Evolutionary conservation across 2,888 invertebrate species (phyloP), one percentile per base, ranked within the genome.

Genomic region (Dichetophora obliterata): DNA sequence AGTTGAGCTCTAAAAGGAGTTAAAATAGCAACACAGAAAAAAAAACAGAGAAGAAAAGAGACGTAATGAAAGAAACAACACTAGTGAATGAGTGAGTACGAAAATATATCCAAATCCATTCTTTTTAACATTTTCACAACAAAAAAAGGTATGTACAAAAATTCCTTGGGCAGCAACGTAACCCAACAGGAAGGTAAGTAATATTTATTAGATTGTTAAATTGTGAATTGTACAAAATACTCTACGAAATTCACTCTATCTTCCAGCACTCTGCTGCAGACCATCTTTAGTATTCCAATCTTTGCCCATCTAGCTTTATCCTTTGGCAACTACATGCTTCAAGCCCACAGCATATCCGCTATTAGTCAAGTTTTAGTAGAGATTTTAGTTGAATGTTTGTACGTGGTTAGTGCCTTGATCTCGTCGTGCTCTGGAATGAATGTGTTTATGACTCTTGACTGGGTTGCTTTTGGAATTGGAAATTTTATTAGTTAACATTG

Each of bases 181-280:
- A 6, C 16, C 19, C 6, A 19, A 24, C 16, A 31, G 84, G 84
- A 85, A 86, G 84, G 84, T 85, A 83, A 85, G 82, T 82, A 85
- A 86, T 86, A 86, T 86, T 86, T 86, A 87, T 87, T 86, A 86
- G 85, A 85, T 87, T 86, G 86, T 86, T 86, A 87, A 86, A 86
- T 85, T 86, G 86, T 84, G 86, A 86, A 86, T 86, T 85, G 84
- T 79, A 80, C 77, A 76, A 81, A 81, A 81, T 81, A 77, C 75
- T 76, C 74, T 78, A 22, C 27, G 52, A 11, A 43, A 75, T 31
- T 59, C 79, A 79, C 78, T 72, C 61, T 43, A 5, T 16, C 48
- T 57, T 22, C 3, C 65, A 27, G 22, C 61, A 11, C 31, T 16
- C 31, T 37, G 66, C 19, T 19, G 43, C 31, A 31, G 5, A 8